Base-by-base conservation (phyloP, 2,113 vertebrate species). In the Myotis lucifugus region DNA sequence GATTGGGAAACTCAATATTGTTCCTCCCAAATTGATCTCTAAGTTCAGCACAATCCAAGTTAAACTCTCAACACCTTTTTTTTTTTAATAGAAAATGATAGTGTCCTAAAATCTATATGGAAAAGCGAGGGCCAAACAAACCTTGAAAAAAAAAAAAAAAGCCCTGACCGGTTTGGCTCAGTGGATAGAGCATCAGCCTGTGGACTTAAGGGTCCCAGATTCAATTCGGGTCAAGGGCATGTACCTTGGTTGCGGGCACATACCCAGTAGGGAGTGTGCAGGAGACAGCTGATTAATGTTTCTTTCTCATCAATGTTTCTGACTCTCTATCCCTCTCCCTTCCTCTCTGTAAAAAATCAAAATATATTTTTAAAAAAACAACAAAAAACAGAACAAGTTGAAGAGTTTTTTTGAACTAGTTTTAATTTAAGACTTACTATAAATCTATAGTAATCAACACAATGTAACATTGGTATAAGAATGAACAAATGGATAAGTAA, bases 381-480 rank as follows among this genome's bases (percentile, higher is more conserved):
- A 77, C 13, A 94, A 87, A 9, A 9, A 46, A 46, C 46, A 46
- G 10, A 87, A 12, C 29, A 84, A 70, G 6, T 72, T 64, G 9
- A 90, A 88, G 32, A 27, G 14, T 81, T 92, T 82, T 70, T 89
- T 90, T 56, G 40, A 18, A 18, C 29, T 86, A 32, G 6, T 94
- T 73, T 92, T 37, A 88, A 81, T 73, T 92, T 34, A 91, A 85
- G 59, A 77, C 13, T 76, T 82, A 78, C 17, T 67, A 5, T 86
- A 72, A 86, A 94, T 66, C 50, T 66, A 6, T 32, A 94, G 46
- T 94, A 77, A 90, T 93, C 15, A 88, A 95, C 15, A 17, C 50
- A 72, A 10, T 64, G 9, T 91, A 14, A 70, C 76, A 56, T 64
- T 91, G 48, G 6, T 52, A 2, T 46, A 96, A 87, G 48, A 93